Evolutionary conservation across 2,888 invertebrate species (phyloP), one percentile per base, ranked within the genome.

Genomic region (Meta bourneti): DNA sequence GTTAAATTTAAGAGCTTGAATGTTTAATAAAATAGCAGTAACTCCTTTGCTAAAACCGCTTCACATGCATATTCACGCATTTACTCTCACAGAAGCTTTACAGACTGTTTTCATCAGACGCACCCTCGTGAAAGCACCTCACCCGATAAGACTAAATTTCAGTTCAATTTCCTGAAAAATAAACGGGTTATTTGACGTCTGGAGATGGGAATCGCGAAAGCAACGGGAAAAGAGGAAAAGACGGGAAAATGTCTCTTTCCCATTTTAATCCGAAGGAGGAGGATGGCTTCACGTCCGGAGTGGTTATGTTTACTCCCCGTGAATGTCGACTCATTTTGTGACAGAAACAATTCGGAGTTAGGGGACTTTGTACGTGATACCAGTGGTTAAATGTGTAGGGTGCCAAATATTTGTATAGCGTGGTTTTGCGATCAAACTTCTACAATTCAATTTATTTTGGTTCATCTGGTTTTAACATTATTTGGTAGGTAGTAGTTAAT

Each of bases 161-260:
- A 77, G 8, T 51, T 77, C 77, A 77, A 77, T 77, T 77, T 77
- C 77, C 77, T 77, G 77, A 52, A 77, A 77, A 52, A 51, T 77
- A 51, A n/a, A 6, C 34, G 9, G 48, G 74, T n/a, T 13, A n/a
- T 51, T 77, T 75, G n/a, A 49, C 34, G 4, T 34, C 34, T 34
- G 34, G 34, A 51, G 51, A 74, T 19, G 77, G 20, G 16, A 11
- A 16, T 51, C 7, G n/a, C 6, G 77, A 77, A 51, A 77, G 34
- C 34, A 34, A 34, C 34, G 1, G n/a, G 51, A n/a, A 6, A n/a
- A 6, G 69, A 69, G 69, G 0, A 51, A 19, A 74, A 16, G 8
- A 74, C 13, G 8, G 11, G 34, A 34, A 34, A 34, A 34, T 9
- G 1, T 20, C 9, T 9, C 6, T 34, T 49, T 77, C 8, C 48